Evolutionary conservation across 64 coral and sea anemone species (phyloP), one percentile per base, ranked within the genome.

Genomic region (Montipora foliosa): DNA sequence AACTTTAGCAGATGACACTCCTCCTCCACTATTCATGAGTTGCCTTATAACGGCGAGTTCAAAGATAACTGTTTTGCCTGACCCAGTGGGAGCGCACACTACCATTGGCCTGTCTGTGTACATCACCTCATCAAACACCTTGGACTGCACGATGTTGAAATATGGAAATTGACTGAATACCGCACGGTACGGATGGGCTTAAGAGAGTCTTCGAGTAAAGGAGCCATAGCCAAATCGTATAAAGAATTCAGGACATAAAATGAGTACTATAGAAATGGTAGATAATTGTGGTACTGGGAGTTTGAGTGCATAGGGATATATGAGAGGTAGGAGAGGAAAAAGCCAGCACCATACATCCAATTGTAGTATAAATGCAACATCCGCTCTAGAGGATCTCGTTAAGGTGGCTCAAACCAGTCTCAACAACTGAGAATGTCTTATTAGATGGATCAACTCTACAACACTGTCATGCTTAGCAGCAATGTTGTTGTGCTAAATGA

Each of bases 141-240:
- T 96, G 55, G 98, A 99, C 74, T 99, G 98, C 15, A 99, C 98
- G 20, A 99, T 96, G 46, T 99, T 99, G 66, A 99, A 99, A 71
- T 99, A 99, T 0, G 98, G 98, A 93, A 99, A 99, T 29, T 80
- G 64, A 53, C 49, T 96, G 37, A 99, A 99, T 46, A 99, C 89
- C 16, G 92, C 90, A 81, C 89, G 83, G 60, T 87, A 99, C 84
- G 83, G 79, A 77, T 94, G 80, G 87, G 98, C 98, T 99, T 19
- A 37, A 91, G 19, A 29, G 49, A 48, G 10, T 45, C 21, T 64
- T 90, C 9, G 14, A 4, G 61, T 64, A 64, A 64, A 64, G 61
- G 61, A 64, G 9, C 14, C 4, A 12, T 19, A 64, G 37, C 11
- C 61, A 15, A 16, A 64, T 64, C 14, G 14, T 64, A 12, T 7